phyloP scores from a whole-genome alignment of 2,888 invertebrate genomes.

The Mactromeris polynyma region DNA sequence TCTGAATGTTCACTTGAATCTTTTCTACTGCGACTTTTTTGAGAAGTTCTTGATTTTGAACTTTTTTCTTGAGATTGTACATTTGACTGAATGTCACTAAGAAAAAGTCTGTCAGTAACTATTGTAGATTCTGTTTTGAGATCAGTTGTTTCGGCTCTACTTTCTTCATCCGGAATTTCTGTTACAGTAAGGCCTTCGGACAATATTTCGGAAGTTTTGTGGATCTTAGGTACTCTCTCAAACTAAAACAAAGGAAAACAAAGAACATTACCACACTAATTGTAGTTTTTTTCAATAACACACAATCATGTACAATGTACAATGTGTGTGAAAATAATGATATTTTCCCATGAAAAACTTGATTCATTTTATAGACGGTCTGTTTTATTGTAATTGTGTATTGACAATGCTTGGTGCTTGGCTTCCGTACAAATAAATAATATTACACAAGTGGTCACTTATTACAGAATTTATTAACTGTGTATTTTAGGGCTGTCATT shows the following conservation, averaged over 20 bases:
- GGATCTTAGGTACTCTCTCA: constrained; percentile 64
- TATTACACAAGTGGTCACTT: too few relatives aligned
- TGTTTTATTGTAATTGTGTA: too few relatives aligned
- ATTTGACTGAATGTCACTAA: constrained; percentile 63
- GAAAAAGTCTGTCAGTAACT: constrained; percentile 55
- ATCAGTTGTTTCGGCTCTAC: constrained; percentile 38
- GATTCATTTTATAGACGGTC: too few relatives aligned
- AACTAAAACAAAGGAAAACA: constrained; percentile 61
- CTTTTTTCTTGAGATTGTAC: constrained; percentile 54
- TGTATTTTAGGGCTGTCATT: too few relatives aligned
- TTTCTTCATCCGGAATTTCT: constrained; percentile 48
- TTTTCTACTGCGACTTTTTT: constrained; percentile 46
- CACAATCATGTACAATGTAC: too few relatives aligned
- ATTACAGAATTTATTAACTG: too few relatives aligned
- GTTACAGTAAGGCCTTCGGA: constrained; percentile 25
- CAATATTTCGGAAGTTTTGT: constrained; percentile 60
- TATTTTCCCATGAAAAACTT: not conserved
- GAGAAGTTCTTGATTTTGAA: constrained; percentile 53
- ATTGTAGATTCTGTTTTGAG: constrained; percentile 57
- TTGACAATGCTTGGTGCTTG: too few relatives aligned
- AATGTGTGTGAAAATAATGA: not conserved
- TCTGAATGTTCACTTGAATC: constrained; percentile 59
- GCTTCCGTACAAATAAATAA: too few relatives aligned
- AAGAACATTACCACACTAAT: too few relatives aligned
- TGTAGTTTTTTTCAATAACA: too few relatives aligned